A percentile compares a stretch with the other conserved stretches of the same genome.
Evolutionary conservation across 2,888 invertebrate genomes (phyloP).

Genomic region (Salpingus planirostris): DNA sequence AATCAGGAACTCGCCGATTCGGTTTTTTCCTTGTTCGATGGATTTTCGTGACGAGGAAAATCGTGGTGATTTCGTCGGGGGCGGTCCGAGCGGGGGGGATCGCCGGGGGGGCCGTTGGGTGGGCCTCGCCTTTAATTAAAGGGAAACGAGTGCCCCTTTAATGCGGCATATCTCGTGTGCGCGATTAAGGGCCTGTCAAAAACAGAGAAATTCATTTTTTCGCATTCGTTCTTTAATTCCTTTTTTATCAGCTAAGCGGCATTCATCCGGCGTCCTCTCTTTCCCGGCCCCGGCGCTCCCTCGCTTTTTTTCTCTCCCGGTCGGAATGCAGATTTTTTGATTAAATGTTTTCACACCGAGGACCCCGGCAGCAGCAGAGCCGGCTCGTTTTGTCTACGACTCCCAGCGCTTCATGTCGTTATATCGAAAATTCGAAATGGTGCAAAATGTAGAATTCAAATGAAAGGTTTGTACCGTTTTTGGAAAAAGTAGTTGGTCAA

Average conservation of each 20-base stretch:
- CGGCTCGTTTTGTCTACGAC: too few species aligned
- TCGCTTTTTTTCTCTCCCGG: constrained; percentile 17
- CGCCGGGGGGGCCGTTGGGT: constrained; percentile 1
- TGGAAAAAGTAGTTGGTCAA: too few species aligned
- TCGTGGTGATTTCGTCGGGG: too few species aligned
- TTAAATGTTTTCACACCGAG: constrained; percentile 26
- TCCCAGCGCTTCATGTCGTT: too few species aligned
- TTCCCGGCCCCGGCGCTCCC: constrained; percentile 13
- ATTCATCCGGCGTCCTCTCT: constrained; percentile 37
- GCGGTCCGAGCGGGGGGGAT: constrained; percentile 1
- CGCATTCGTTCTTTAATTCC: constrained; percentile 44
- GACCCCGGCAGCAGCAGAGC: too few species aligned
- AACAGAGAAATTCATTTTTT: constrained; percentile 46
- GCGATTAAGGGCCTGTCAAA: constrained; percentile 46
- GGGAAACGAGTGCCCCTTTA: constrained; percentile 40
- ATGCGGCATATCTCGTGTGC: constrained; percentile 38
- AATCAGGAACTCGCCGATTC: too few species aligned
- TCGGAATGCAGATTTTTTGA: constrained; percentile 27
- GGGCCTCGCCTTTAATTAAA: constrained; percentile 34
- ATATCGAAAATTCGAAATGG: too few species aligned
- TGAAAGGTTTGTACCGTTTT: too few species aligned
- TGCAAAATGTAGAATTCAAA: too few species aligned
- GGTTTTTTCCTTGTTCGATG: too few species aligned
- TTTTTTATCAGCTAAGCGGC: constrained; percentile 44
- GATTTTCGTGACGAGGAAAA: too few species aligned